Evolutionary conservation across 2,113 vertebrate genomes (phyloP).

Genomic region (Acrocephalus arundinaceus): DNA sequence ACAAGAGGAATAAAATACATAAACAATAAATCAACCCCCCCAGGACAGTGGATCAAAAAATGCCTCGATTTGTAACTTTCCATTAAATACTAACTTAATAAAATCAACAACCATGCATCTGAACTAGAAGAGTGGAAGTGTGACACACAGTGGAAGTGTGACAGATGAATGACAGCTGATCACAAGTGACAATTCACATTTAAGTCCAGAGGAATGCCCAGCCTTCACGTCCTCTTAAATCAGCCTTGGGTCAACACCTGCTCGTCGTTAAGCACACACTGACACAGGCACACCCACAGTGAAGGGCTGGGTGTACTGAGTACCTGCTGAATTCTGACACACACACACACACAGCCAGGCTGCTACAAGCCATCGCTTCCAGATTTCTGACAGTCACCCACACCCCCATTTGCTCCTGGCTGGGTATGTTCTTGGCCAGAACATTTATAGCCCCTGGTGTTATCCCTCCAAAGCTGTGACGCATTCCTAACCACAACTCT

Average conservation of each 20-base stretch:
- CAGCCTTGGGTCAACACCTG: background rate
- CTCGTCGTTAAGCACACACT: background rate
- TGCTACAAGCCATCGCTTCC: background rate
- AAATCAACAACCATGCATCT: background rate
- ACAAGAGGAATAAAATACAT: background rate
- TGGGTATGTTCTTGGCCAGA: background rate
- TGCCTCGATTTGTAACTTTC: background rate
- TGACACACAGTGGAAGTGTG: background rate
- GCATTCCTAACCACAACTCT: constrained; percentile 9
- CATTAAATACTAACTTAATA: background rate
- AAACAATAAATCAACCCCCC: background rate
- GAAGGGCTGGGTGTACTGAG: fast-evolving
- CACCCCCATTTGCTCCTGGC: background rate
- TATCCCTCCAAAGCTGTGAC: background rate
- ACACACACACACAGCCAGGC: fast-evolving
- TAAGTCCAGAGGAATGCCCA: background rate
- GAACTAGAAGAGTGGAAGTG: background rate
- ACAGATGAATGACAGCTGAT: background rate
- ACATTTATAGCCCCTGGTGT: background rate
- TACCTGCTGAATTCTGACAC: background rate
- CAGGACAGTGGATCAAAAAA: background rate
- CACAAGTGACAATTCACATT: background rate
- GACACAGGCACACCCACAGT: background rate
- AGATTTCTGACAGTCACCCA: background rate
- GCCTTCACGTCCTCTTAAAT: background rate